These are phyloP conservation scores for Dryomyza anilis DNA, from an alignment of 2,888 invertebrate species.

Conservation along the genomic window DNA sequence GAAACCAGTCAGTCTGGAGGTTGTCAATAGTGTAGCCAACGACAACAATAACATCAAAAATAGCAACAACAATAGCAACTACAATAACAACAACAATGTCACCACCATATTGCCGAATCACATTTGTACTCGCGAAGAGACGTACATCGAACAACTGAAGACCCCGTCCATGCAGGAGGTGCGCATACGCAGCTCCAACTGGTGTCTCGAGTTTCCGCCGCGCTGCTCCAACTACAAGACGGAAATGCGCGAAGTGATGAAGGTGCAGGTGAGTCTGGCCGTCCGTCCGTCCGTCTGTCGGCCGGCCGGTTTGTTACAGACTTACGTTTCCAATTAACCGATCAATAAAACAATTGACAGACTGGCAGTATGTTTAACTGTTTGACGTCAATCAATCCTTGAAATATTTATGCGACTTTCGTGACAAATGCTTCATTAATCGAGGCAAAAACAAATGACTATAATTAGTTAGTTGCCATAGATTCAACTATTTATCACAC, in stretches of 20 bases:
- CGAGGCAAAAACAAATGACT: too few relatives aligned
- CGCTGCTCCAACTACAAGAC: conserved; percentile 76
- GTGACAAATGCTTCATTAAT: too few relatives aligned
- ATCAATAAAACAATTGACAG: too few relatives aligned
- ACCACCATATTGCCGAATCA: conserved; percentile 36
- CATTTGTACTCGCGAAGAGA: conserved; percentile 58
- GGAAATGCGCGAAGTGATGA: conserved; percentile 72
- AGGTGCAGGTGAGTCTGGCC: conserved; percentile 68
- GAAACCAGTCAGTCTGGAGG: too few relatives aligned
- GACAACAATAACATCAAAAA: neutral
- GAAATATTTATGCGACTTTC: too few relatives aligned
- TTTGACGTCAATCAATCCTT: too few relatives aligned
- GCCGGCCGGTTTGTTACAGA: too few relatives aligned
- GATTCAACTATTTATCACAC: too few relatives aligned
- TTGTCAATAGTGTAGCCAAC: too few relatives aligned
- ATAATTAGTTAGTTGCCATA: too few relatives aligned
- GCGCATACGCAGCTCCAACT: conserved; percentile 73
- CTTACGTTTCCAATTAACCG: too few relatives aligned
- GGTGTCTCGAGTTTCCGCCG: conserved; percentile 83
- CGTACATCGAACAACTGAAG: conserved; percentile 64
- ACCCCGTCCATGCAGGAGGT: conserved; percentile 66
- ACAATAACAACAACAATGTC: conserved; percentile 27
- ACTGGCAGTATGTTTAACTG: too few relatives aligned
- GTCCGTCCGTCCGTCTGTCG: conserved; percentile 2
- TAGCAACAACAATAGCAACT: conserved; percentile 28